Conservation (phyloP, 2,797 vertebrate species). For the Tokudaia tokunoshimensis region DNA sequence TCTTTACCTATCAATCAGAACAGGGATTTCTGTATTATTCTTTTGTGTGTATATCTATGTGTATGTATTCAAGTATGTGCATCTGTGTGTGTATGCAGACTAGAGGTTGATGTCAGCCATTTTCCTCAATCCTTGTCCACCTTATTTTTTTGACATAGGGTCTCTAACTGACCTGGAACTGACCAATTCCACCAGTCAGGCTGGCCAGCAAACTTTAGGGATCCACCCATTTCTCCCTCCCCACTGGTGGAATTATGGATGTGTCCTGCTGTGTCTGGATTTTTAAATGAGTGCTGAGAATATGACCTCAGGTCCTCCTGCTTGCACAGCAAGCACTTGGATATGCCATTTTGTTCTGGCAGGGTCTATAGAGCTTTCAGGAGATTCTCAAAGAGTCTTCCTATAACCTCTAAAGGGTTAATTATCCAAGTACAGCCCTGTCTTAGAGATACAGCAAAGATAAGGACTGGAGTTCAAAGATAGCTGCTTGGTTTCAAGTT, state of each 20-base stretch:
- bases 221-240: background rate
- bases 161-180: background rate
- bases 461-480: background rate
- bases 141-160: background rate
- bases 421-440: constrained; percentile 37
- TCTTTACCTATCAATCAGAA: background rate
- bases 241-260: background rate
- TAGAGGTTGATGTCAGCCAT: background rate
- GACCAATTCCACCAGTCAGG: background rate
- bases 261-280: background rate
- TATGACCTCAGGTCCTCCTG: background rate
- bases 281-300: background rate
- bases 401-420: constrained; percentile 26
- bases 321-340: background rate
- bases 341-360: background rate
- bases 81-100: background rate
- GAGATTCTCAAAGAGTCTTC: constrained; percentile 48
- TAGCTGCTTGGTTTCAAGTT: background rate
- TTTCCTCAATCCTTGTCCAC: background rate
- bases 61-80: background rate
- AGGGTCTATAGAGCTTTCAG: background rate
- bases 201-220: background rate
- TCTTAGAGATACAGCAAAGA: background rate
- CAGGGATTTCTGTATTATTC: background rate
- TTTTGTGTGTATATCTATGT: background rate